A percentile compares a stretch with the other conserved stretches of the same genome.
These are phyloP conservation scores for Euphonia xanthogaster DNA, from an alignment of 2,797 vertebrate genomes.

Conservation along the genomic window DNA sequence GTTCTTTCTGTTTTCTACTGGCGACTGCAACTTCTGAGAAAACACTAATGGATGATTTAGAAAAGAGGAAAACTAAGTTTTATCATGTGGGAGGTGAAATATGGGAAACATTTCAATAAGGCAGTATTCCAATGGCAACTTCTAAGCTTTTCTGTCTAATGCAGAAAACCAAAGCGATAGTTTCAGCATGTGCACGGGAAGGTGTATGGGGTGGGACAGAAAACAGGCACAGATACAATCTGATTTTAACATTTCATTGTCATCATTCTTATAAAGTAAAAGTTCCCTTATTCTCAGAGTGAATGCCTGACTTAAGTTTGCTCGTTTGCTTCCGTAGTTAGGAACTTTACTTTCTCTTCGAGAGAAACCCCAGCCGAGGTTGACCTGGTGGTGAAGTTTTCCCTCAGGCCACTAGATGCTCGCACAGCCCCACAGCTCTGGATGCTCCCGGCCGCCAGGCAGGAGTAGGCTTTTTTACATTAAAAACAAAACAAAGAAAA, in stretches of 20 bases:
- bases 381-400: background rate
- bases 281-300: background rate
- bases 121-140: background rate
- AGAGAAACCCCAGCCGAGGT: background rate
- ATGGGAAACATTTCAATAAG: background rate
- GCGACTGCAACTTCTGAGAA: background rate
- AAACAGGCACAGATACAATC: background rate
- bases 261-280: background rate
- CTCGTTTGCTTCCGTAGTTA: background rate
- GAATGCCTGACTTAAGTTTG: background rate
- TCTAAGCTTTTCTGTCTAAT: background rate
- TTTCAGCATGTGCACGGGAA: rapidly evolving
- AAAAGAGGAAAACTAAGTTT: background rate
- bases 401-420: background rate
- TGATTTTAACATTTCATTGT: background rate
- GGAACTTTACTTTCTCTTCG: background rate
- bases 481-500: background rate
- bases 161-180: background rate
- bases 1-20: background rate
- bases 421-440: background rate
- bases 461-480: background rate
- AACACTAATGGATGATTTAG: background rate
- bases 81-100: background rate
- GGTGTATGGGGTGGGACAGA: background rate
- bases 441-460: background rate